Conservation (phyloP, 2,113 vertebrate species). For the Caloenas nicobarica region DNA sequence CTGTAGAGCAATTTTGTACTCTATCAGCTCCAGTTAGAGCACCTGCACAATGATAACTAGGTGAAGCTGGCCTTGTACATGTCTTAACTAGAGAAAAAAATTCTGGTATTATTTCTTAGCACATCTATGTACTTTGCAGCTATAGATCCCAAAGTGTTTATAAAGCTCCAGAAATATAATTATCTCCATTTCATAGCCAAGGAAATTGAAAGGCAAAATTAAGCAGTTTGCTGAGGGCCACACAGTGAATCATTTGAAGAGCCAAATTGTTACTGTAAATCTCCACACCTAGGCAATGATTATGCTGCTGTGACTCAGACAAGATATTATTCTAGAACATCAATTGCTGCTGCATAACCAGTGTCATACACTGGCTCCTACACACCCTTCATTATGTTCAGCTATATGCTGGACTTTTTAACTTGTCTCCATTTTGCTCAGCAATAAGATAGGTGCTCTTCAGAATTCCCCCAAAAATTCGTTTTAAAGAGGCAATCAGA, state of each 20-base stretch:
- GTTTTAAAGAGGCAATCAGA: neutral
- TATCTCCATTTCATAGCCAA: constrained; percentile 40
- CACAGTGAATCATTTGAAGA: constrained; percentile 52
- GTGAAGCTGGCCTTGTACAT: neutral
- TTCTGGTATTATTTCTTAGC: neutral
- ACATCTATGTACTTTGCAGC: neutral
- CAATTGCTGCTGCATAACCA: constrained; percentile 29
- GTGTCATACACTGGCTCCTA: neutral
- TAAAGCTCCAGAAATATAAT: constrained; percentile 50
- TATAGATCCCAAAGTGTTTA: constrained; percentile 52
- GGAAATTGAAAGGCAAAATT: constrained; percentile 49
- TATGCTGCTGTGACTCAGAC: constrained; percentile 19
- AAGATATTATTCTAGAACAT: constrained; percentile 49
- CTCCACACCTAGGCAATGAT: constrained; percentile 56
- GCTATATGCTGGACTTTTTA: neutral
- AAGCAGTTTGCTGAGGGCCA: constrained; percentile 49
- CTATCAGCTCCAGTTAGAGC: neutral
- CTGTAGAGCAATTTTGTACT: neutral
- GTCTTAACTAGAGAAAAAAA: neutral
- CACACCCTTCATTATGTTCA: neutral
- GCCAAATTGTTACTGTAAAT: constrained; percentile 55
- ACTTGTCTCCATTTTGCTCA: neutral
- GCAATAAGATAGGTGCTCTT: neutral
- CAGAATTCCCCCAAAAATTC: neutral
- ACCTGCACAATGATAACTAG: neutral